Evolutionary conservation across 1,140 invertebrate genomes (phyloP).

Genomic region (Zaprionus camerounensis): DNA sequence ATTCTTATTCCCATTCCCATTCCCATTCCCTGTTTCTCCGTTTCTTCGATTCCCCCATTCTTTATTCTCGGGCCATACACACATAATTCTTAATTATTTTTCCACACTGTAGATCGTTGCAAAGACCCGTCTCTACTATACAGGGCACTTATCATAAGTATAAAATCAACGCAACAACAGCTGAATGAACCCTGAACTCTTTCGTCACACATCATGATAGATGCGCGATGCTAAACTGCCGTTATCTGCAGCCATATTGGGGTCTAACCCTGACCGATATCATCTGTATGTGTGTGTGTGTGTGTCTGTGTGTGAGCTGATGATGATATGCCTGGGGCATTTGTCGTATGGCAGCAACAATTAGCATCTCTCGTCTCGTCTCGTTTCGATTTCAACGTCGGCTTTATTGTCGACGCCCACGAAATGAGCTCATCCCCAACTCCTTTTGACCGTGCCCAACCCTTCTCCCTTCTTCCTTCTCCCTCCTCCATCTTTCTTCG

Average conservation of each 20-base stretch:
- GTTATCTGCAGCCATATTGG: constrained; percentile 33
- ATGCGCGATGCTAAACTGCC: constrained; percentile 1
- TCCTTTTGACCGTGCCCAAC: neutral
- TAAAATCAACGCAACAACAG: constrained; percentile 28
- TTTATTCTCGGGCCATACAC: constrained; percentile 4
- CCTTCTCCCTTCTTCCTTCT: neutral
- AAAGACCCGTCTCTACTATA: neutral
- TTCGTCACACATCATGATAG: constrained; percentile 28
- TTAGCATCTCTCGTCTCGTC: constrained; percentile 16
- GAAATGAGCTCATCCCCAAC: constrained; percentile 44
- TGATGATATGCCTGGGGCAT: constrained; percentile 39
- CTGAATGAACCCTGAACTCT: constrained; percentile 51
- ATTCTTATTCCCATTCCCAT: neutral
- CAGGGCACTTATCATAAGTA: constrained; percentile 26
- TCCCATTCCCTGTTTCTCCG: neutral
- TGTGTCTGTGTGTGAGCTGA: neutral
- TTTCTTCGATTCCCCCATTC: neutral
- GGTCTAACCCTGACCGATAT: constrained; percentile 54
- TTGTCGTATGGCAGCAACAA: constrained; percentile 27
- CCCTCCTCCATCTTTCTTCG: neutral
- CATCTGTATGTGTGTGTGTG: neutral
- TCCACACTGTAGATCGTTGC: neutral
- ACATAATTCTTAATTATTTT: constrained; percentile 30
- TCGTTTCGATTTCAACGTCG: constrained; percentile 29
- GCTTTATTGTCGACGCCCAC: constrained; percentile 29